A percentile compares a stretch with the other conserved stretches of the same genome.
These are phyloP conservation scores for Drosophila serrata DNA, from an alignment of 1,140 invertebrate genomes.

Conservation along the genomic window DNA sequence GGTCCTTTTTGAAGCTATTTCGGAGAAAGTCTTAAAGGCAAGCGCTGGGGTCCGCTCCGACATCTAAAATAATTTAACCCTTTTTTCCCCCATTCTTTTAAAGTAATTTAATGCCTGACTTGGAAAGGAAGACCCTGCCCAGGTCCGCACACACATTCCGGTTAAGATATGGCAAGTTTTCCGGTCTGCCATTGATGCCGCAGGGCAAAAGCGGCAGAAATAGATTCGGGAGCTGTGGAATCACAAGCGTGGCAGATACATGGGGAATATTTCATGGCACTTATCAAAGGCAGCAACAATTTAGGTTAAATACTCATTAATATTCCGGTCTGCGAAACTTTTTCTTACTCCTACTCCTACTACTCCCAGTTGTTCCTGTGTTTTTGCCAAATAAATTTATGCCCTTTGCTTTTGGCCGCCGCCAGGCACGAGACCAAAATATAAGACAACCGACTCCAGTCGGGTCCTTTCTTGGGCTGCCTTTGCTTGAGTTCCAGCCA, in stretches of 20 bases:
- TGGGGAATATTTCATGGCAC: slow-evolving; percentile 79
- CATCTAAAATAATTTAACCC: slow-evolving; percentile 73
- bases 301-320: slow-evolving; percentile 84
- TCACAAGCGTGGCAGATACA: slow-evolving; percentile 21
- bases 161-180: slow-evolving; percentile 34
- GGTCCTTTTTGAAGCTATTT: slow-evolving; percentile 30
- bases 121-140: slow-evolving; percentile 19
- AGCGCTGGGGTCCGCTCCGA: slow-evolving; percentile 6
- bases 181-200: slow-evolving; percentile 56
- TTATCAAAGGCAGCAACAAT: slow-evolving; percentile 84
- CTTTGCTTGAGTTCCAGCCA: slow-evolving; percentile 22
- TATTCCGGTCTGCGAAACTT: slow-evolving; percentile 83
- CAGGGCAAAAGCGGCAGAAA: slow-evolving; percentile 17
- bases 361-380: slow-evolving; percentile 19
- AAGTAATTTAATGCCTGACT: slow-evolving; percentile 74
- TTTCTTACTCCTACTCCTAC: slow-evolving; percentile 24
- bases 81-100: slow-evolving; percentile 61
- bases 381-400: slow-evolving; percentile 83
- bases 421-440: slow-evolving; percentile 60
- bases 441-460: slow-evolving; percentile 39
- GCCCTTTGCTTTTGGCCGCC: slow-evolving; percentile 65
- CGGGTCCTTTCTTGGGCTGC: slow-evolving; percentile 22
- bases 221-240: slow-evolving; percentile 16
- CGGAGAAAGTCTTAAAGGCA: slow-evolving; percentile 54
- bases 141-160: slow-evolving; percentile 34